Percentiles rank a stretch among this genome's conserved stretches.
These are phyloP conservation scores for Ctenosaura bakeri DNA, from an alignment of 2,797 vertebrate genomes.

Conservation along the genomic window DNA sequence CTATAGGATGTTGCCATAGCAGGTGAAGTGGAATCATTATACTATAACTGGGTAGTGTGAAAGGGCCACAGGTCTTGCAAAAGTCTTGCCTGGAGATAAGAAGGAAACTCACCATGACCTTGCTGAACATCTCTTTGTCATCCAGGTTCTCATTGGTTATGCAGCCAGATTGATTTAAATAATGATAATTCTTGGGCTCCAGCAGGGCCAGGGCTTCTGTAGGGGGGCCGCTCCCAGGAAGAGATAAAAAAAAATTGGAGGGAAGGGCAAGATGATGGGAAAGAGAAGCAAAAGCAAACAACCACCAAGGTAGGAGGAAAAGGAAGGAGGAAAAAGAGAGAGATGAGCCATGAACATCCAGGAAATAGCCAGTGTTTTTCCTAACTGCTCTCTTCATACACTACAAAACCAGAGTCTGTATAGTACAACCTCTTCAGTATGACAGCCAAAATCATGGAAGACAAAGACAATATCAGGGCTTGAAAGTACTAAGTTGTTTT, in stretches of 20 bases:
- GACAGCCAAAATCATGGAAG: background rate
- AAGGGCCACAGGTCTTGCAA: background rate
- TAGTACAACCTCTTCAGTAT: background rate
- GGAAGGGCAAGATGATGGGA: constrained; percentile 1
- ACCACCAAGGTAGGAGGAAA: background rate
- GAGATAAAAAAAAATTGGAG: constrained; percentile 9
- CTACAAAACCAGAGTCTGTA: background rate
- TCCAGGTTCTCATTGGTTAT: constrained; percentile 86
- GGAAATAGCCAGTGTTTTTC: background rate
- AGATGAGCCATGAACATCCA: background rate
- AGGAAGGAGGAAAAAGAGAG: background rate
- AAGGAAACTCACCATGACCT: constrained; percentile 87
- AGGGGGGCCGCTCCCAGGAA: constrained; percentile 19
- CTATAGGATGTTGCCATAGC: too few relatives aligned
- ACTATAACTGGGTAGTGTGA: too few relatives aligned
- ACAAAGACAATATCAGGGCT: too few relatives aligned
- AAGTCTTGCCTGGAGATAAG: constrained; percentile 14
- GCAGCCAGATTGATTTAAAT: constrained; percentile 90
- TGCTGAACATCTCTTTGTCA: constrained; percentile 87
- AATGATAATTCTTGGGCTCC: constrained; percentile 86
- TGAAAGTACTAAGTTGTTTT: too few relatives aligned
- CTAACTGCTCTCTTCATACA: background rate
- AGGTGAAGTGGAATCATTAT: too few relatives aligned
- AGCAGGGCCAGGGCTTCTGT: constrained; percentile 82
- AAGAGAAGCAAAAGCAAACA: background rate